Evolutionary conservation across 1,140 invertebrate species (phyloP), one percentile per base, ranked within the genome.

Genomic region (Cecropterus lyciades): DNA sequence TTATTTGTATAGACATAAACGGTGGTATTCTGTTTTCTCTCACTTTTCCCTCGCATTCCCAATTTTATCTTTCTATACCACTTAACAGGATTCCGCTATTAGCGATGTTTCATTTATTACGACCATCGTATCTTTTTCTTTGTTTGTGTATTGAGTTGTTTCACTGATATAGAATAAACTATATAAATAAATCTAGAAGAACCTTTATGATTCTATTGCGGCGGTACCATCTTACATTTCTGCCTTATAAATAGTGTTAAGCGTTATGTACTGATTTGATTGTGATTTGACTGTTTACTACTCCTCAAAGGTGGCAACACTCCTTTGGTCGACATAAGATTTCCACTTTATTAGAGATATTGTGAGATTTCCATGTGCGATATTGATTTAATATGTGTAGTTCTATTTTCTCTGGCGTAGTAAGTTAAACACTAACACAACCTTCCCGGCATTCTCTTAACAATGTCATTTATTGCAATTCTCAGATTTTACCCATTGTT

Each of bases 51-150:
- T 65, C 30, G 15, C 42, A 24, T 60, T 40, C 20, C 20, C 11
- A 65, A 65, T 53, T 48, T 67, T 70, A 70, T 70, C 69, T 62
- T 51, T 55, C 62, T 42, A 24, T 63, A 45, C 66, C 52, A 62
- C 66, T 66, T 67, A 67, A 70, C 69, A 67, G 70, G 60, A 72
- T 72, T 59, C n/a, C 33, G 70, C 65, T 60, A 67, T 72, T 72
- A 68, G 60, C 43, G 45, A 14, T 68, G 20, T 66, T 57, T 63
- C 48, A 64, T 46, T 62, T 56, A 33, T 30, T 62, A 43, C 51
- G 51, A 48, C 30, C 24, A 42, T n/a, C n/a, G n/a, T 40, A 14
- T 62, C 15, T 59, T 62, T 67, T 67, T 62, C 52, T 68, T 63
- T 37, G 51, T 68, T 68, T 24, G 37, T n/a, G 3, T 33, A 49